Conservation (phyloP, 2,113 vertebrate species). For the Thunnus thynnus region DNA sequence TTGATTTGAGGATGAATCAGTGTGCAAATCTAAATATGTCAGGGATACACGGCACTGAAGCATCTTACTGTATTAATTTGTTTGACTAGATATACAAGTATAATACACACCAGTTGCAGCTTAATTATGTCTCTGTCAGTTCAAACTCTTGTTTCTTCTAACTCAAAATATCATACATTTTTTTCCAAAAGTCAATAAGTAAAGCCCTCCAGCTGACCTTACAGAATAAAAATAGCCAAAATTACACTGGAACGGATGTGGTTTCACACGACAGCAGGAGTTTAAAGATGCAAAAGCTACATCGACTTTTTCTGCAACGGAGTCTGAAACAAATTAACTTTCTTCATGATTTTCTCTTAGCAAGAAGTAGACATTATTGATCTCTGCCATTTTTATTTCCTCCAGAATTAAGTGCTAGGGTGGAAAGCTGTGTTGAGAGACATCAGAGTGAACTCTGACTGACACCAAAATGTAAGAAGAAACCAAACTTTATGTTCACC, state of each 20-base stretch:
- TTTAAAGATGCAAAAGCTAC: not conserved
- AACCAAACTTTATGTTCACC: not conserved
- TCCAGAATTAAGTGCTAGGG: not conserved
- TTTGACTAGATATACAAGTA: no score
- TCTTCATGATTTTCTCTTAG: not conserved
- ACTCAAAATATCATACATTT: not conserved
- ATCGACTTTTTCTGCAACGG: not conserved
- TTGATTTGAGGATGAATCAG: not conserved
- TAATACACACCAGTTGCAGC: no score
- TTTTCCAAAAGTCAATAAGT: not conserved
- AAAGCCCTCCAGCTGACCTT: slow-evolving; percentile 2
- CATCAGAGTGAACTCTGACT: not conserved
- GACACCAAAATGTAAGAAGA: not conserved
- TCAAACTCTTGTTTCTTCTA: not conserved
- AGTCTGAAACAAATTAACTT: not conserved
- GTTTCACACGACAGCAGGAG: not conserved
- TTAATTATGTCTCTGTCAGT: not conserved
- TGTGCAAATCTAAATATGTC: not conserved
- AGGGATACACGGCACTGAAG: not conserved
- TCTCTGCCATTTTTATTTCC: not conserved
- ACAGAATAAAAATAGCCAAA: slow-evolving; percentile 14
- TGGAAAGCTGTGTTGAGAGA: not conserved
- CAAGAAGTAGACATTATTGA: not conserved
- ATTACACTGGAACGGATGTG: not conserved
- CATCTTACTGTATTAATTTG: no score